Base-by-base conservation (phyloP, 2,888 invertebrate genomes). In the Cactoblastis cactorum region DNA sequence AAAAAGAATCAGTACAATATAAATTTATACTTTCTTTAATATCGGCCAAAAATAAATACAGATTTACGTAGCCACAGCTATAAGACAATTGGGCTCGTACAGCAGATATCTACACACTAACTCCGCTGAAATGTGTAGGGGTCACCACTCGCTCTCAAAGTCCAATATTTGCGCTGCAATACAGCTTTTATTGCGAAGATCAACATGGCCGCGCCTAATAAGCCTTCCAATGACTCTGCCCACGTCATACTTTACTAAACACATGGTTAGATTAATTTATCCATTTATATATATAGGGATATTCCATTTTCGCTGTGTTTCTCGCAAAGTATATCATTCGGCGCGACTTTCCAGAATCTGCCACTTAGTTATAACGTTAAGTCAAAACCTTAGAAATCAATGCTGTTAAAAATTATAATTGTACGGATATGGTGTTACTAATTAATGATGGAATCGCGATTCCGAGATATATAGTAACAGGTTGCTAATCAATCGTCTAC, bases 81-180 rank as follows among this genome's bases (percentile, higher is more conserved):
- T 65, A 71, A 77, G 80, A 82, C 82, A 83, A 83, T 85, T 83
- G 81, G 71, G 79, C 76, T 69, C 74, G 77, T 69, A 72, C 71
- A 75, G 71, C 59, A 69, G 70, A 66, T 69, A 67, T 77, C 77
- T 74, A 68, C 61, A 66, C 77, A 75, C 77, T 79, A 81, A 74
- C 66, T 63, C 67, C 76, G 77, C 76, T 71, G 74, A 80, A 83
- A 85, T 80, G 78, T 83, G 83, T 69, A 69, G 79, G 75, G 82
- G 79, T 80, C 77, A 77, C 60, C 67, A 73, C 61, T 67, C 72
- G 68, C 67, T 71, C 72, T 71, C 71, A 73, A 70, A 68, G 68
- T 79, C 76, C 78, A 80, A 86, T 84, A 83, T 84, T 84, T 84
- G 81, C 74, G 70, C 72, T 76, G 82, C 80, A 80, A 82, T 83